Evolutionary conservation across 2,113 vertebrate species (phyloP), one percentile per base, ranked within the genome.

Genomic region (Gorsachius goisagi): DNA sequence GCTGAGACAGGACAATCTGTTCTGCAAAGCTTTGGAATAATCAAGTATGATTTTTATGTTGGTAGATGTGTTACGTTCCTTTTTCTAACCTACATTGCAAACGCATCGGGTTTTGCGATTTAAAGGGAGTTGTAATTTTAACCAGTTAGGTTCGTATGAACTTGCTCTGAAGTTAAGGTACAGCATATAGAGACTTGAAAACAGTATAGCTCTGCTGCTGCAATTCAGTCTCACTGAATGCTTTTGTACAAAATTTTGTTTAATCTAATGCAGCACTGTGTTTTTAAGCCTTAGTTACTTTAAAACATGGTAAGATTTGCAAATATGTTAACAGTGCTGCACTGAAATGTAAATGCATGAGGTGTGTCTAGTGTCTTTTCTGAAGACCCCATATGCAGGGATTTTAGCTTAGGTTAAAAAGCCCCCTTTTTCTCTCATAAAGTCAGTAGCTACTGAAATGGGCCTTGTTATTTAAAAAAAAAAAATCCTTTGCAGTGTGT

Each of bases 101-200:
- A 45, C 52, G 30, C 58, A 63, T 17, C 1, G 4, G 56, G 6
- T 62, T 88, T 35, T 62, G 28, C 1, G 0, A 41, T 52, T 17
- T 33, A 53, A 55, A 22, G 8, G 19, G 33, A 33, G 33, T 67
- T 69, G 19, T 9, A 45, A 26, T 53, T 75, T 85, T 39, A 67
- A 44, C 66, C 20, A 33, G 5, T 58, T 16, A 44, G 45, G 13
- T 62, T 85, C 39, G 52, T 56, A 35, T 41, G 15, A 88, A 52
- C 17, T 50, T 80, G 28, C 37, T 69, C 35, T 52, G 66, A 76
- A 81, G 80, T 30, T 66, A 21, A 77, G 41, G 33, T 32, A 14
- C 30, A 83, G 17, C 27, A 27, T 33, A 79, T 18, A 64, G 53
- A 72, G 22, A 67, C 60, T 44, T 83, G 44, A 66, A 56, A 41